phyloP scores from a whole-genome alignment of 2,797 vertebrate genomes.

The Manis javanica region DNA sequence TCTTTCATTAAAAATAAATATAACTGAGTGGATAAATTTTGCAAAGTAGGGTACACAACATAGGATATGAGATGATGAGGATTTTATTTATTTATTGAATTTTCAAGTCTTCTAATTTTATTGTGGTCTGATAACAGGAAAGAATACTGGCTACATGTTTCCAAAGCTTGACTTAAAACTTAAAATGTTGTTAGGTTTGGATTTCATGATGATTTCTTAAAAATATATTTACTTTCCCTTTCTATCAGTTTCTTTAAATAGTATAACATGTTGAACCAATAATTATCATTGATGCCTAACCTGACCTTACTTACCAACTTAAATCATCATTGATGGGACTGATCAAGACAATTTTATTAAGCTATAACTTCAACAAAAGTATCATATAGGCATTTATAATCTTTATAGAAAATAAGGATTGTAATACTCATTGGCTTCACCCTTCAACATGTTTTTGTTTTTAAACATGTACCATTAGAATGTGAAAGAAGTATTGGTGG shows the following conservation, averaged over 20 bases:
- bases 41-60: background rate
- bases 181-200: background rate
- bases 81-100: background rate
- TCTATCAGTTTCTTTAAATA: background rate
- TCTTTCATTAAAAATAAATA: background rate
- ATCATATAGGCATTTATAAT: too few species aligned
- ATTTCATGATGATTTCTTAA: background rate
- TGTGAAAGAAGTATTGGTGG: background rate
- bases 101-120: background rate
- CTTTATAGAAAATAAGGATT: background rate
- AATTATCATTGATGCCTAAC: background rate
- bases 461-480: background rate
- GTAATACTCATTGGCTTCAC: background rate
- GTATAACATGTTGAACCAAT: background rate
- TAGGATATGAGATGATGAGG: background rate
- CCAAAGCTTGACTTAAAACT: background rate
- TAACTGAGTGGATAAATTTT: background rate
- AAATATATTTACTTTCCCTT: background rate
- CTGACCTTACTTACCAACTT: background rate
- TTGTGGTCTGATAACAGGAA: background rate
- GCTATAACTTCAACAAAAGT: background rate
- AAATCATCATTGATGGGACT: background rate
- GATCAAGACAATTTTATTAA: background rate
- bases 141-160: background rate
- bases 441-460: background rate